Evolutionary conservation across 2,797 vertebrate genomes (phyloP).

Genomic region (Phylloscopus collybita): DNA sequence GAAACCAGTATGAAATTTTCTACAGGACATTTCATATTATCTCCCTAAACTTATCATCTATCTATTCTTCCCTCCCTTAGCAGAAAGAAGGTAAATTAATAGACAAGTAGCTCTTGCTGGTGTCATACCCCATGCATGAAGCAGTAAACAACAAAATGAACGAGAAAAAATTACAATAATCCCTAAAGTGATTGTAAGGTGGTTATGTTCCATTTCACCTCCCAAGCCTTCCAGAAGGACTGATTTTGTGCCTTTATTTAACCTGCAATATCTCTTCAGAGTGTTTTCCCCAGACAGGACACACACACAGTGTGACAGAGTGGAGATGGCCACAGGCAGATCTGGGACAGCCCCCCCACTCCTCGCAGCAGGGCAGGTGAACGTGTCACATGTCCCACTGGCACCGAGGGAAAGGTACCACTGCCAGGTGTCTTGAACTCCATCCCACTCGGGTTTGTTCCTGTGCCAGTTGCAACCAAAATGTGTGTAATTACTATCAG

Average conservation of each 20-base stretch:
- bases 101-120: neutral
- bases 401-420: neutral
- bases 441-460: neutral
- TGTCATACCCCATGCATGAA: neutral
- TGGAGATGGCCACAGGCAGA: neutral
- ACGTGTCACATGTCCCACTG: rapidly evolving
- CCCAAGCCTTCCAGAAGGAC: neutral
- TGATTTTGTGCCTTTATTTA: neutral
- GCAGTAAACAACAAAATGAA: neutral
- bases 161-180: neutral
- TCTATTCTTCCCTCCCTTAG: neutral
- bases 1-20: neutral
- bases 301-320: neutral
- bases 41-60: neutral
- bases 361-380: neutral
- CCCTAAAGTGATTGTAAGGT: neutral
- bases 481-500: neutral
- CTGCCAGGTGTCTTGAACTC: neutral
- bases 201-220: neutral
- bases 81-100: neutral
- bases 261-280: neutral
- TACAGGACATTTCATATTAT: neutral
- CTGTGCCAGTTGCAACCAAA: neutral
- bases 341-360: neutral
- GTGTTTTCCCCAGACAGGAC: neutral